phyloP scores from a whole-genome alignment of 1,140 invertebrate species.

The Nasonia vitripennis region DNA sequence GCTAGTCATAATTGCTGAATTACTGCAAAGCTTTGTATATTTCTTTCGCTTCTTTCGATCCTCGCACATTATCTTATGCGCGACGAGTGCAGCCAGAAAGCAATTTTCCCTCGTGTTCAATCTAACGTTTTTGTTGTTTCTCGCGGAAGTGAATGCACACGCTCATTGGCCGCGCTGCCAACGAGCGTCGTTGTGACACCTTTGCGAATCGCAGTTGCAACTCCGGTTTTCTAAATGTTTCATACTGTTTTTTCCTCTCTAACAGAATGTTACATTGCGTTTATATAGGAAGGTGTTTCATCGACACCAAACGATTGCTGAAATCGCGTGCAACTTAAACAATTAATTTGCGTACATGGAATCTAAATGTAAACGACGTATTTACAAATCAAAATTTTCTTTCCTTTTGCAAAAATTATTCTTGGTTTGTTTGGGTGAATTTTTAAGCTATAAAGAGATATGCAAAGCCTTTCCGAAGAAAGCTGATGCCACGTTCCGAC shows the following conservation, averaged over 20 bases:
- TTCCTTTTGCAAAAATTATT: not conserved
- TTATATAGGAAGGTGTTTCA: slow-evolving; percentile 1
- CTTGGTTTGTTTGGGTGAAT: slow-evolving; percentile 28
- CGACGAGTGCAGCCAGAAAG: slow-evolving; percentile 20
- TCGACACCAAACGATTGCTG: not conserved
- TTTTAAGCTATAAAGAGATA: not conserved
- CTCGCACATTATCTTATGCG: slow-evolving; percentile 8
- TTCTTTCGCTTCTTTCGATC: slow-evolving; percentile 34
- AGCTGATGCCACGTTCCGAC: slow-evolving; percentile 21
- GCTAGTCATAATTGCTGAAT: slow-evolving; percentile 51
- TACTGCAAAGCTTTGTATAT: slow-evolving; percentile 45
- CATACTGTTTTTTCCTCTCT: slow-evolving; percentile 31
- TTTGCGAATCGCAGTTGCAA: not conserved
- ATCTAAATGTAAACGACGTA: not conserved
- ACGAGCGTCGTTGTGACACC: slow-evolving; percentile 25
- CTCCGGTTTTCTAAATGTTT: slow-evolving; percentile 24
- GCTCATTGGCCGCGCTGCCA: slow-evolving; percentile 10
- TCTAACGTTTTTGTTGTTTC: not conserved
- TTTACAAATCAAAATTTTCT: slow-evolving; percentile 17
- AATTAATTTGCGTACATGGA: slow-evolving; percentile 38
- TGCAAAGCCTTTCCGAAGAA: slow-evolving; percentile 5
- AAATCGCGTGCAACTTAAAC: slow-evolving; percentile 25
- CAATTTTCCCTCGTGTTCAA: not conserved
- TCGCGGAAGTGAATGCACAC: slow-evolving; percentile 10
- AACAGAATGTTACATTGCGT: slow-evolving; percentile 28